Evolutionary conservation across 2,888 invertebrate species (phyloP), one percentile per base, ranked within the genome.

Genomic region (Rotaria socialis): DNA sequence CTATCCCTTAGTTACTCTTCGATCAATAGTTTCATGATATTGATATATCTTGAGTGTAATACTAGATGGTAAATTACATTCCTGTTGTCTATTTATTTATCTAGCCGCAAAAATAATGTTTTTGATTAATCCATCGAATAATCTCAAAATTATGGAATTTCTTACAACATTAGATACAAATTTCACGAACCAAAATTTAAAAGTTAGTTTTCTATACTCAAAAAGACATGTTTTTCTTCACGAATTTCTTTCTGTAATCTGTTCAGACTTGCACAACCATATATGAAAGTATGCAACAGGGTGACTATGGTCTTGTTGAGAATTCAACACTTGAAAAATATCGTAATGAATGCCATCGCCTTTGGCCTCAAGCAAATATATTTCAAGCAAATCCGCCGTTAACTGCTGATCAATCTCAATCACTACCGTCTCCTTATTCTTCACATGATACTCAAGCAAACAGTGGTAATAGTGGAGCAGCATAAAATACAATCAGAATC

Each of bases 321-420:
- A 80, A 24, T 11, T 47, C 43, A 7, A 24, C n/a, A 2, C 10
- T 80, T 14, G 80, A 80, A 80, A 80, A 80, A 47, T 80, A 80
- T 80, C 80, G 80, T 80, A n/a, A 22, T 47, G 11, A 80, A 47
- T 80, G 80, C 47, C 80, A 80, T 47, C 22, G 24, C 11, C 24
- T 80, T 47, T 80, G 80, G 80, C 80, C 80, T 6, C n/a, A 47
- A 80, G 80, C 80, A 47, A 47, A 80, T 80, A 24, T 80, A 47
- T 80, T 80, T 80, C 47, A 43, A 10, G 4, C 80, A n/a, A 47
- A 24, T 47, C 80, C 80, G 11, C 5, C 80, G 47, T 14, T 52
- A 52, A 16, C 14, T 52, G 52, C 16, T 16, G 52, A 52, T 16
- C 52, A 52, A 52, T 52, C 52, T 52, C 52, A 14, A 52, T 52